phyloP scores from a whole-genome alignment of 2,888 invertebrate genomes.

The Nezara viridula region DNA sequence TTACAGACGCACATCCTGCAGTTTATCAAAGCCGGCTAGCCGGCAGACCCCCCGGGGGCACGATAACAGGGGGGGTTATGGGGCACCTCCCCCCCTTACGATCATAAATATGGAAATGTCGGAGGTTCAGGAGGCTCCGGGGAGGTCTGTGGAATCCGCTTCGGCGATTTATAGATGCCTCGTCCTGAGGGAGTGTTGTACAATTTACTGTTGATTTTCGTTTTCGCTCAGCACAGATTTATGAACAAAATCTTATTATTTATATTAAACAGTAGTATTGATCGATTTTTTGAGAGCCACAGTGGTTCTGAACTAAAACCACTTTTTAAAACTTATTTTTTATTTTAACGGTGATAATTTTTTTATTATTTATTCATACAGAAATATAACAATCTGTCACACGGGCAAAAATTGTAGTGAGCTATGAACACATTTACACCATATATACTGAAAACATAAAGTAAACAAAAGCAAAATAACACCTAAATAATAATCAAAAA shows the following conservation, averaged over 20 bases:
- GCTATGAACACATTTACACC: no score
- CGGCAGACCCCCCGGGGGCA: slow-evolving; percentile 1
- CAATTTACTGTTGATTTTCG: slow-evolving; percentile 13
- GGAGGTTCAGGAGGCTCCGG: slow-evolving; percentile 13
- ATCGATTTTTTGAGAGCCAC: no score
- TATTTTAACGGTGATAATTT: no score
- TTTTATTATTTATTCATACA: no score
- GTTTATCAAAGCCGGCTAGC: not conserved
- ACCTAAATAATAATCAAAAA: no score
- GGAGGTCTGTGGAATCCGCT: slow-evolving; percentile 22
- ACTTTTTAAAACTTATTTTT: no score
- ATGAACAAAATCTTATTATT: not conserved
- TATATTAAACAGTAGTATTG: not conserved
- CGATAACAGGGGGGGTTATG: slow-evolving; percentile 18
- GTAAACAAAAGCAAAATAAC: no score
- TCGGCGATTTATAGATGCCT: not conserved
- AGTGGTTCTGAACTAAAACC: no score
- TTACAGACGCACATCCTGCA: not conserved
- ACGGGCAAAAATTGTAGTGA: no score
- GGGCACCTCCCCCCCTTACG: not conserved
- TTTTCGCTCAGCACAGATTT: not conserved
- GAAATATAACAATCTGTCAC: no score
- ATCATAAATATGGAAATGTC: slow-evolving; percentile 43
- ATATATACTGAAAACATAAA: no score
- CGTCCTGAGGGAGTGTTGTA: not conserved